Percentiles rank a stretch among this genome's conserved stretches.
phyloP scores from a whole-genome alignment of 2,888 invertebrate genomes.

The Aspidiotus destructor region DNA sequence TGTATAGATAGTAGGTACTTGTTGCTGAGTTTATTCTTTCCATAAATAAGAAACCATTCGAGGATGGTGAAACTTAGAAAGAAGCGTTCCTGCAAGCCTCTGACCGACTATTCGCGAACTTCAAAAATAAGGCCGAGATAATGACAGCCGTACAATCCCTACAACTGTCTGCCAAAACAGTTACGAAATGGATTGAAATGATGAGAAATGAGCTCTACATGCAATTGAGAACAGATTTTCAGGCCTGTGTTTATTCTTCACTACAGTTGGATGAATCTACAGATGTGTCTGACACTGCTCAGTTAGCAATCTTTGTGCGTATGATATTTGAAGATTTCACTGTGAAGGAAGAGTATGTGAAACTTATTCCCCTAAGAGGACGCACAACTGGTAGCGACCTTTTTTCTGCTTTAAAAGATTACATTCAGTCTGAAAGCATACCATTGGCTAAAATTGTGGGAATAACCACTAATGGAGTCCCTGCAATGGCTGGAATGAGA shows the following conservation, averaged over 20 bases:
- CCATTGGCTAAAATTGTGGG: neutral
- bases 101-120: constrained; percentile 12
- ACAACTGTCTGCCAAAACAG: constrained; percentile 13
- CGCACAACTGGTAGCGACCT: neutral
- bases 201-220: neutral
- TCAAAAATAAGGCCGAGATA: constrained; percentile 24
- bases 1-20: too few relatives aligned
- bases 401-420: neutral
- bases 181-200: neutral
- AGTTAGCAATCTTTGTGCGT: constrained; percentile 7
- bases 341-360: constrained; percentile 19
- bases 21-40: too few relatives aligned
- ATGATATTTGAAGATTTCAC: constrained; percentile 19
- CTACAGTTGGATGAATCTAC: constrained; percentile 17
- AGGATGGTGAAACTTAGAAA: constrained; percentile 18
- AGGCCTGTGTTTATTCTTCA: constrained; percentile 15
- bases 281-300: constrained; percentile 20
- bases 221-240: neutral
- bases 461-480: neutral
- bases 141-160: constrained; percentile 10
- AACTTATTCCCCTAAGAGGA: constrained; percentile 11
- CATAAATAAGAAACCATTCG: constrained; percentile 20
- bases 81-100: constrained; percentile 14
- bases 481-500: too few relatives aligned
- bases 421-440: neutral